Evolutionary conservation across 2,888 invertebrate genomes (phyloP), one percentile per base, ranked within the genome.

Genomic region (Drosophila meridiana): DNA sequence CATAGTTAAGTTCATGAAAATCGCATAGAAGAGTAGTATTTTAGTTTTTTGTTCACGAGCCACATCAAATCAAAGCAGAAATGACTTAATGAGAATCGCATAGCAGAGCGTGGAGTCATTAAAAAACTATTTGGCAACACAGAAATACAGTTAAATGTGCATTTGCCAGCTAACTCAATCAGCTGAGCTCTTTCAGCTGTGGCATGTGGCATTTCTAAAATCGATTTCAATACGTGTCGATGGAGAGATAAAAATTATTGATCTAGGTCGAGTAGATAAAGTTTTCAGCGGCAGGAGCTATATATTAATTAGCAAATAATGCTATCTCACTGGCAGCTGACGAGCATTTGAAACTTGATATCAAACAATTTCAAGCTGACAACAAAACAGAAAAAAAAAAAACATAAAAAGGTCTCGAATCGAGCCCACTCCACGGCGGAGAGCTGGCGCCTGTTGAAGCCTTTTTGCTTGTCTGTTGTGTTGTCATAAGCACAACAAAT

Each of bases 401-500:
- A 6, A 40, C 5, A 40, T n/a, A 40, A 66, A 52, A 52, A 52
- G 36, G 30, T 20, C 20, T 13, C 52, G 30, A 30, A 52, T 52
- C 11, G 52, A 26, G 42, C 30, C 62, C 53, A 63, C 26, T 56
- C 64, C 47, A 38, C n/a, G n/a, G 26, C 38, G 38, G 30, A 36
- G 38, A 55, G 38, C 47, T 34, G 66, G 62, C 62, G 66, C 67
- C 52, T 56, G 59, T 68, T 57, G 60, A 80, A 76, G 77, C 65
- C 65, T 47, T 72, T 80, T 69, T 65, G 68, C 65, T 71, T 71
- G 57, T 32, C 47, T 70, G 34, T 42, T 47, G 14, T 71, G 71
- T 57, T 74, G 66, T 36, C 52, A 71, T 65, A 67, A 50, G 48
- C 50, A 64, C 52, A 55, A 20, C 69, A 78, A 83, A 87, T 83